A percentile compares a stretch with the other conserved stretches of the same genome.
Conservation (phyloP, 2,797 vertebrate species). For the Semaprochilodus insignis region DNA sequence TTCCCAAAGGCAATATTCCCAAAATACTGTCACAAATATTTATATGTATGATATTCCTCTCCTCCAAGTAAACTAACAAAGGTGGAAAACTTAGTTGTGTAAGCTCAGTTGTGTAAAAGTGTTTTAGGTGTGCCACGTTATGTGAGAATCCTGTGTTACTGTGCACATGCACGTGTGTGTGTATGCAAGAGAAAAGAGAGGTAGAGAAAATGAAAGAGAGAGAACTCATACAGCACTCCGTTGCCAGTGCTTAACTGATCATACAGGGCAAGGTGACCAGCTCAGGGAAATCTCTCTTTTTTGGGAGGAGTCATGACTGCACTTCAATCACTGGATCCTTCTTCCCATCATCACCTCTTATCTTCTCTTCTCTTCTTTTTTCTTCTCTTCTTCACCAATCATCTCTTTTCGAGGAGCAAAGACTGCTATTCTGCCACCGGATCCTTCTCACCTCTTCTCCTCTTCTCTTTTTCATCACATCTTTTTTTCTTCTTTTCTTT, state of each 20-base stretch:
- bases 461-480: constrained; percentile 53
- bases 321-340: constrained; percentile 56
- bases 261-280: constrained; percentile 21
- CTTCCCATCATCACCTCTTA: constrained; percentile 18
- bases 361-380: background rate
- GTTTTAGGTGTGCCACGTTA: background rate
- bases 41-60: no score
- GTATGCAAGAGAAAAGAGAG: background rate
- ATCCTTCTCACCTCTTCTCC: constrained; percentile 46
- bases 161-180: constrained; percentile 11
- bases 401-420: no score
- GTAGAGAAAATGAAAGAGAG: background rate
- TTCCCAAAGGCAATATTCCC: no score
- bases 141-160: background rate
- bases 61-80: no score
- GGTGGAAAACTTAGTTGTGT: no score
- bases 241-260: constrained; percentile 41
- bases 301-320: constrained; percentile 16
- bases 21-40: no score
- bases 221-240: background rate
- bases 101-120: background rate
- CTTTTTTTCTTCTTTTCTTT: constrained; percentile 38
- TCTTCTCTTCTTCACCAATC: constrained; percentile 38
- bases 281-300: constrained; percentile 37
- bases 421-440: no score